Conservation (phyloP, 64 coral and sea anemone species). For the Montipora foliosa region DNA sequence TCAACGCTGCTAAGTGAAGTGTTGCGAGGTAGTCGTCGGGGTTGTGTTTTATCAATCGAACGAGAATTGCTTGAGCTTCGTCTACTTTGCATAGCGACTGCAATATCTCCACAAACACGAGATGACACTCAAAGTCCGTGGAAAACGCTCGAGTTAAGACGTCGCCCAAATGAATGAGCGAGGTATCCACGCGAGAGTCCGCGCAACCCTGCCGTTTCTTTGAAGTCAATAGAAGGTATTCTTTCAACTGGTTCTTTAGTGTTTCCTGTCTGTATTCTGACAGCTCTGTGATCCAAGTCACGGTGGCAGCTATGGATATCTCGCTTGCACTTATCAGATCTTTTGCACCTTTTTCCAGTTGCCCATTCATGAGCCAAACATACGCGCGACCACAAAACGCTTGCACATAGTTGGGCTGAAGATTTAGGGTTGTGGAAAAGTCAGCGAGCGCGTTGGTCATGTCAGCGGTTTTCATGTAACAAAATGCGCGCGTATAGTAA, state of each 20-base stretch:
- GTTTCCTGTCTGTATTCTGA: constrained; percentile 48
- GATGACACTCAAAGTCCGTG: constrained; percentile 76
- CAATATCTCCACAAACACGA: constrained; percentile 77
- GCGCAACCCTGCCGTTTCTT: constrained; percentile 31
- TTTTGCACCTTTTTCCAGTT: constrained; percentile 56
- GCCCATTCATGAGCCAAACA: constrained; percentile 44
- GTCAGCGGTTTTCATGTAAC: constrained; percentile 66
- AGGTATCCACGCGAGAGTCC: constrained; percentile 27
- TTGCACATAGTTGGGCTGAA: constrained; percentile 68
- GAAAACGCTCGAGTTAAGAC: constrained; percentile 71
- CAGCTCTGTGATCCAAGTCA: constrained; percentile 67
- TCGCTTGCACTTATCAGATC: constrained; percentile 51
- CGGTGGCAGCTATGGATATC: constrained; percentile 50
- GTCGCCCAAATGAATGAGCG: constrained; percentile 52
- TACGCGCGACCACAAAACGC: constrained; percentile 72
- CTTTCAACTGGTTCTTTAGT: constrained; percentile 55
- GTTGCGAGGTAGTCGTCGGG: constrained; percentile 62
- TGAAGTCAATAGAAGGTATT: constrained; percentile 39
- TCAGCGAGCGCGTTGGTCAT: constrained; percentile 66
- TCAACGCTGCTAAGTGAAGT: constrained; percentile 76
- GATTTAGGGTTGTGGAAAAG: constrained; percentile 62
- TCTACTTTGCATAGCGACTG: constrained; percentile 64
- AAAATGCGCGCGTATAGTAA: constrained; percentile 66
- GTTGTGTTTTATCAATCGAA: constrained; percentile 68
- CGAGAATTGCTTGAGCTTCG: constrained; percentile 81